Base-by-base conservation (phyloP, 2,888 invertebrate species). In the Athetis lepigone region DNA sequence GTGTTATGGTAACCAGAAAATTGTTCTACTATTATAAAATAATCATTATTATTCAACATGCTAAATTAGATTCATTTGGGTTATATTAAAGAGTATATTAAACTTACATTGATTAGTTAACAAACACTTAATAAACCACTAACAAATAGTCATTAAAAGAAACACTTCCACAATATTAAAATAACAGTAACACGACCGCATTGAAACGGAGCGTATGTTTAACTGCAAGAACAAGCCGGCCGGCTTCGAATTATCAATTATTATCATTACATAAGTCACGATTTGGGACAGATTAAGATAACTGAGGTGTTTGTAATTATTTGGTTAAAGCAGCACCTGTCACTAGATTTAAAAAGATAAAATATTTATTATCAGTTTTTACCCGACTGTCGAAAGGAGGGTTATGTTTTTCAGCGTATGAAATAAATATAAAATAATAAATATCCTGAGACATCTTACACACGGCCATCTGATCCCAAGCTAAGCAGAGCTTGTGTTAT, bases 31-130 rank as follows among this genome's bases (percentile, higher is more conserved):
- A n/a, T n/a, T n/a, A n/a, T n/a, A n/a, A n/a, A n/a, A n/a, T n/a
- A n/a, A n/a, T n/a, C n/a, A n/a, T n/a, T n/a, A n/a, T n/a, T n/a
- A n/a, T n/a, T n/a, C n/a, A n/a, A n/a, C n/a, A n/a, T n/a, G n/a
- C n/a, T n/a, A n/a, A n/a, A n/a, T n/a, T n/a, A n/a, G n/a, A n/a
- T n/a, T n/a, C n/a, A n/a, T n/a, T n/a, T 29, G 11, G 2, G 29
- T 33, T 11, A 33, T 13, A 33, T 4, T 33, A 11, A 13, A 33
- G 4, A 0, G 0, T 18, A 19, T 11, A 7, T 25, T n/a, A n/a
- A n/a, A 63, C 67, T 67, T 37, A 63, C 67, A 19, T 37, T 45
- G 23, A 16, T 16, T 2, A 23, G 5, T 29, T 37, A 37, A 54
- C 21, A 43, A 23, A 36, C 43, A 54, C 43, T 1, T 2, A 27